A percentile compares a stretch with the other conserved stretches of the same genome.
phyloP scores from a whole-genome alignment of 2,113 vertebrate species.

The Pimephales promelas region DNA sequence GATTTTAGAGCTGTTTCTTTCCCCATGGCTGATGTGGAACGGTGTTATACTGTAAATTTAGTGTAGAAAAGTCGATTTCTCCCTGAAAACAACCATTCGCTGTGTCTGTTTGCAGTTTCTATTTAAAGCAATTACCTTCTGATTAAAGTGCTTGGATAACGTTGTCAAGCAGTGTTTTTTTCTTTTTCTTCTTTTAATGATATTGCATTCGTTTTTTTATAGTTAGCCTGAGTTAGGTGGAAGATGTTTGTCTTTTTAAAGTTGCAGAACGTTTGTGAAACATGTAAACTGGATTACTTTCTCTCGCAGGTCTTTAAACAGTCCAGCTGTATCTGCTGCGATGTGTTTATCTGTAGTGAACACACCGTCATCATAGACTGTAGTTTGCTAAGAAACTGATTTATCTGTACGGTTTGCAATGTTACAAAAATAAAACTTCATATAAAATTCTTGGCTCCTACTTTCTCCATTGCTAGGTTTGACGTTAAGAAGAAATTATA shows the following conservation, averaged over 20 bases:
- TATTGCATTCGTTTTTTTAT: constrained; percentile 3
- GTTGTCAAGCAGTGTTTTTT: not conserved
- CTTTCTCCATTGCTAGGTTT: not conserved
- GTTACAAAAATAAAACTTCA: constrained; percentile 45
- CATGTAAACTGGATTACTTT: constrained; percentile 3
- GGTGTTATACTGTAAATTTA: constrained; percentile 65
- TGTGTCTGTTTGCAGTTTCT: constrained; percentile 52
- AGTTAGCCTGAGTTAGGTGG: constrained; percentile 12
- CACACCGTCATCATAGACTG: constrained; percentile 3
- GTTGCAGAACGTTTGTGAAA: constrained; percentile 9
- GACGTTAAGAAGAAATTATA: not conserved
- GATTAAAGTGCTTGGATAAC: constrained; percentile 30
- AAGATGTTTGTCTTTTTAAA: constrained; percentile 24
- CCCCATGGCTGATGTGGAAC: constrained; percentile 45
- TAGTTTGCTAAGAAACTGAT: constrained; percentile 35
- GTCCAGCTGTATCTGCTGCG: not conserved
- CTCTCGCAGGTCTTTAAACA: not conserved
- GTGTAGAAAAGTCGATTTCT: constrained; percentile 55
- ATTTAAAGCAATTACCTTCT: constrained; percentile 31
- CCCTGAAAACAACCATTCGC: constrained; percentile 12
- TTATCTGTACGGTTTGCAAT: constrained; percentile 83
- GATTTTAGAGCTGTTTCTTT: constrained; percentile 50
- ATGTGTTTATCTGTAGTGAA: constrained; percentile 6
- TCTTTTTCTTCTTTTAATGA: not conserved
- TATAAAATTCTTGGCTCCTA: not conserved